These are phyloP conservation scores for Melanophora roralis DNA, from an alignment of 2,888 invertebrate species.

Conservation along the genomic window DNA sequence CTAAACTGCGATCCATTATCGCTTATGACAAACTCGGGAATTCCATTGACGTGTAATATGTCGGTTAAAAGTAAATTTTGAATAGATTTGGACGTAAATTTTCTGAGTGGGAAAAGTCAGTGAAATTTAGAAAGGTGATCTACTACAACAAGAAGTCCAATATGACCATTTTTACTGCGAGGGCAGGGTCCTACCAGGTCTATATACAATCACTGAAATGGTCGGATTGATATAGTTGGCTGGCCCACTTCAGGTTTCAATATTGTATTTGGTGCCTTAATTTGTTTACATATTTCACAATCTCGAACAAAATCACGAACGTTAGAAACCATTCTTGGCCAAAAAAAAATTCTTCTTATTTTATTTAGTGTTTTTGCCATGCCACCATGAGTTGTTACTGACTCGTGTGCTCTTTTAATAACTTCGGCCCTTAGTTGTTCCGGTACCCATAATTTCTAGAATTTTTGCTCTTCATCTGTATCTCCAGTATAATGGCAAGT, in stretches of 20 bases:
- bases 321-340: no score
- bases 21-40: background rate
- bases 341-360: no score
- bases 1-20: background rate
- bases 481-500: no score
- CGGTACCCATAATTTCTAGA: constrained; percentile 25
- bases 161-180: constrained; percentile 28
- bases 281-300: background rate
- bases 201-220: no score
- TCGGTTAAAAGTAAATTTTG: no score
- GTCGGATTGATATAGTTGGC: no score
- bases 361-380: constrained; percentile 1
- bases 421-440: background rate
- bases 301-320: background rate
- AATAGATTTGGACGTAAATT: background rate
- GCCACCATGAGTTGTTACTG: background rate
- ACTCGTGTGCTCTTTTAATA: background rate
- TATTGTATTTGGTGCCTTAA: background rate
- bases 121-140: no score
- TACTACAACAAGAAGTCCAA: no score
- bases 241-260: constrained; percentile 8
- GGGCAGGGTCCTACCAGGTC: constrained; percentile 56
- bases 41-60: no score
- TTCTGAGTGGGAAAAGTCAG: no score
- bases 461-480: background rate